A percentile compares a stretch with the other conserved stretches of the same genome.
Evolutionary conservation across 2,113 vertebrate genomes (phyloP).

Genomic region (Labrus mixtus): DNA sequence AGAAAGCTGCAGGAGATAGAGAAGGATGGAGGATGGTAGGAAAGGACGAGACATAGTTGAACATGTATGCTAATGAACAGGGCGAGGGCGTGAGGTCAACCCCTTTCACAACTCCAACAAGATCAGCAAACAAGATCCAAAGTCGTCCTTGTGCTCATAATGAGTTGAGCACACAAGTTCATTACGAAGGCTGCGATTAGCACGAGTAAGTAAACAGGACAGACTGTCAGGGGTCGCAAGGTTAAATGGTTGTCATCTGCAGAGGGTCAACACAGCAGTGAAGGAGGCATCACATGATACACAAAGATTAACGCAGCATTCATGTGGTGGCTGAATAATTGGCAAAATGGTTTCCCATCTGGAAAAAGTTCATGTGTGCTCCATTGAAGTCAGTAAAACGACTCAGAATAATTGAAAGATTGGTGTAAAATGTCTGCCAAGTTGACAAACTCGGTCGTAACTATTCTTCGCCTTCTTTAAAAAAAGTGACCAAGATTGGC

Average conservation of each 20-base stretch:
- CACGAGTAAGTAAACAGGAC: constrained; percentile 11
- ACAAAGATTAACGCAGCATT: neutral
- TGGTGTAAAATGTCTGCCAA: neutral
- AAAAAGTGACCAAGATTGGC: no score
- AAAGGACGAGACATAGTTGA: constrained; percentile 24
- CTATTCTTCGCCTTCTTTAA: no score
- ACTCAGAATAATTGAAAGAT: no score
- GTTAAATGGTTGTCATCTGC: constrained; percentile 50
- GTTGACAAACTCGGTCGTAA: neutral
- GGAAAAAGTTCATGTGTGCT: neutral
- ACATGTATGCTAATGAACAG: constrained; percentile 41
- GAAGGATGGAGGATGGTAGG: constrained; percentile 18
- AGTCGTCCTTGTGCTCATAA: constrained; percentile 16
- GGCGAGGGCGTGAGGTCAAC: constrained; percentile 16
- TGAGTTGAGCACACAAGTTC: constrained; percentile 9
- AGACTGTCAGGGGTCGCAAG: constrained; percentile 20
- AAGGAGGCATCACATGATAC: constrained; percentile 11
- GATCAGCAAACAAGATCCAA: constrained; percentile 25
- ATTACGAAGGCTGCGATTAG: constrained; percentile 18
- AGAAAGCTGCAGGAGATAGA: constrained; percentile 39
- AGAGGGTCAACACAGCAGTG: constrained; percentile 2
- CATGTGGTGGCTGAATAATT: neutral
- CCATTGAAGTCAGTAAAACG: neutral
- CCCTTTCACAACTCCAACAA: neutral
- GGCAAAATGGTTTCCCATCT: neutral